Percentiles rank a stretch among this genome's conserved stretches.
phyloP scores from a whole-genome alignment of 2,113 vertebrate genomes.

The Hylia prasina region DNA sequence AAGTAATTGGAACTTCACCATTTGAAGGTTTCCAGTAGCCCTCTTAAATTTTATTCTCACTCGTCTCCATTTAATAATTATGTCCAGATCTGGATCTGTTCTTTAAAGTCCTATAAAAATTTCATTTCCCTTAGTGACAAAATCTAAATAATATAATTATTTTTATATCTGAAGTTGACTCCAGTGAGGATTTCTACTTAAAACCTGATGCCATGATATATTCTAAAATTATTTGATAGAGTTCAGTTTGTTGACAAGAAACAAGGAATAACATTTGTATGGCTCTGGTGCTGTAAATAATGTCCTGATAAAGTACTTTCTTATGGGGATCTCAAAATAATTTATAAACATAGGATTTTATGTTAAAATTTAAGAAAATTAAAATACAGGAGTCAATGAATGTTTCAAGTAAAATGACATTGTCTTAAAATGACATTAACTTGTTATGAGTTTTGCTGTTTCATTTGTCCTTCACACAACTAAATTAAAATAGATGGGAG shows the following conservation, averaged over 20 bases:
- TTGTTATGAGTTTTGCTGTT: not conserved
- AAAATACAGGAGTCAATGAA: not conserved
- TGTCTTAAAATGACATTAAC: no score
- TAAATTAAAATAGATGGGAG: fast-evolving
- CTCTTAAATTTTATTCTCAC: not conserved
- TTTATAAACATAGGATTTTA: not conserved
- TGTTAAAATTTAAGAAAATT: not conserved
- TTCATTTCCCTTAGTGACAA: not conserved
- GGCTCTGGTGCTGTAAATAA: not conserved
- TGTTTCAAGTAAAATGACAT: not conserved
- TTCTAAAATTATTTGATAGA: not conserved
- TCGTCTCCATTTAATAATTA: not conserved
- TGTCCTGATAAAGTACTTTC: not conserved
- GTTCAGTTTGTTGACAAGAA: not conserved
- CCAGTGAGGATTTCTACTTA: not conserved
- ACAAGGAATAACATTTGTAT: not conserved
- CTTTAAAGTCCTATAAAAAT: not conserved
- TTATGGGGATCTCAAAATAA: not conserved
- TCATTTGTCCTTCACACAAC: not conserved
- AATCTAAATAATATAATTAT: not conserved
- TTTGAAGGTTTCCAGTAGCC: not conserved
- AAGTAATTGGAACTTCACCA: not conserved
- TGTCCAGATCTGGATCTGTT: not conserved
- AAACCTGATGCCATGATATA: not conserved
- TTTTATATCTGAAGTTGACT: not conserved